Conservation (phyloP, 2,113 vertebrate species). For the Anseranas semipalmata region DNA sequence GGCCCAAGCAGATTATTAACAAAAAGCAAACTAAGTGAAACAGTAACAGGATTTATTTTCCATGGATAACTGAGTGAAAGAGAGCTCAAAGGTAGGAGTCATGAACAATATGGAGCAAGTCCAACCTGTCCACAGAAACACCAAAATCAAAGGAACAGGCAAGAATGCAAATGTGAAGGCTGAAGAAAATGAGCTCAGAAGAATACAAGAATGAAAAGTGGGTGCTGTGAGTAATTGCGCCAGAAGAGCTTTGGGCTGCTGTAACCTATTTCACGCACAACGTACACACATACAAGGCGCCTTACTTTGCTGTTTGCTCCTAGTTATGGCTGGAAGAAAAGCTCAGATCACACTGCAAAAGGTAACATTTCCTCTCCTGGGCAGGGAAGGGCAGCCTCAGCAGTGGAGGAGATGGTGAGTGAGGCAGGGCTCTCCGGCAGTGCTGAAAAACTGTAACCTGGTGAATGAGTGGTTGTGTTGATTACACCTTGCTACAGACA, state of each 20-base stretch:
- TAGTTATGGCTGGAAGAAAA: neutral
- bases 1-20: neutral
- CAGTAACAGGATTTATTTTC: neutral
- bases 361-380: neutral
- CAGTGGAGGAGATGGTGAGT: neutral
- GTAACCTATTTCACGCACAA: neutral
- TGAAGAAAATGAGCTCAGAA: neutral
- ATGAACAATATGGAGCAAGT: neutral
- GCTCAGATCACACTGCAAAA: neutral
- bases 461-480: accelerated
- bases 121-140: neutral
- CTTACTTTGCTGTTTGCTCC: neutral
- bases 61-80: neutral
- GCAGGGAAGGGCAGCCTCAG: neutral
- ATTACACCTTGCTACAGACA: neutral
- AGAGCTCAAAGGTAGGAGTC: neutral
- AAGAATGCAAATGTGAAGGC: neutral
- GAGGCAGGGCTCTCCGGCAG: neutral
- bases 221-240: neutral
- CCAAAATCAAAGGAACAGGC: neutral
- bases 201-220: neutral
- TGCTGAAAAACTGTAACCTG: neutral
- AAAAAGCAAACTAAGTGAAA: neutral
- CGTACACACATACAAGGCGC: neutral
- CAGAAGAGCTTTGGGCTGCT: neutral